Base-by-base conservation (phyloP, 1,140 invertebrate genomes). In the Grapholita molesta region DNA sequence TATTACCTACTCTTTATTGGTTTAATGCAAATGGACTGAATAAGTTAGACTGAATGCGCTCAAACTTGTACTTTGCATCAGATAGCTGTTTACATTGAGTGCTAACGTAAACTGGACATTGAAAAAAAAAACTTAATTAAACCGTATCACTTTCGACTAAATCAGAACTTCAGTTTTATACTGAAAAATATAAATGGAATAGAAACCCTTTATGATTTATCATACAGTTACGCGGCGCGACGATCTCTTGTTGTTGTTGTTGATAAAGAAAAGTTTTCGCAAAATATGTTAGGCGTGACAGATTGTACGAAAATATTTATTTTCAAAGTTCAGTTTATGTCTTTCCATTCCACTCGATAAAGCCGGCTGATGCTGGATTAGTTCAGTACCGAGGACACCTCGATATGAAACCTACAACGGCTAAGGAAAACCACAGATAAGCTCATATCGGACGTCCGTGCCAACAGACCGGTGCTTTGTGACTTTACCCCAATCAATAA, bases 351-450 rank as follows among this genome's bases (percentile, higher is more conserved):
- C 11, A 33, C 8, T 8, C 6, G 32, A n/a, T n/a, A n/a, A 38
- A 15, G 35, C 12, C 35, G 9, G 35, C 35, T 38, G 35, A 48
- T 48, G 18, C 1, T 15, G n/a, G 42, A 48, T 48, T 7, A 15
- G n/a, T 15, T 18, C 42, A 18, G n/a, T 48, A 48, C 42, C 15
- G 15, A 38, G 35, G n/a, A 48, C 42, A 18, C 15, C 42, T 48
- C 42, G 42, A 48, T 48, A 48, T 48, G 42, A 61, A 25, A 61
- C 24, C 9, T 61, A 18, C 24, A 30, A 28, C 11, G 25, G 24
- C 53, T 28, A 57, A 57, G 53, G n/a, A 57, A 57, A 61, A 61
- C 55, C 24, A 61, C n/a, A 61, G 55, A 61, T 61, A 61, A 61
- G 55, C 24, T 28, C 25, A 61, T 61, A 61, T 61, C 55, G 25